Evolutionary conservation across 64 coral and sea anemone species (phyloP).

Genomic region (Montipora capricornis): DNA sequence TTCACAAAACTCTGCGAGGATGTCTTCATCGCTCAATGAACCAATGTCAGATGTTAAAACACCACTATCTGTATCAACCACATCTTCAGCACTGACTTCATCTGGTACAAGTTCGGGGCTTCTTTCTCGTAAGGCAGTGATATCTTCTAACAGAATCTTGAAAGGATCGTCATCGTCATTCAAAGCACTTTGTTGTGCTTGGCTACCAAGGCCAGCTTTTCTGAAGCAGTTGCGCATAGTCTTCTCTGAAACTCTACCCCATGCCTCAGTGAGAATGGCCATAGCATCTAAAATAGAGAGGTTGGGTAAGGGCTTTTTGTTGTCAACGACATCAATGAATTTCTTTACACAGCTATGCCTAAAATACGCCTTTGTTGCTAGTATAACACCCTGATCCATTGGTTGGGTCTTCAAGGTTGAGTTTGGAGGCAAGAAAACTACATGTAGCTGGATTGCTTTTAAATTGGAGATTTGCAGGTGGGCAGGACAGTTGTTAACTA

Average conservation of each 20-base stretch:
- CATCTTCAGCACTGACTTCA: conserved; percentile 7
- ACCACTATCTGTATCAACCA: conserved; percentile 23
- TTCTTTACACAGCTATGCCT: background rate
- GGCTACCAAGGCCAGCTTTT: too few species aligned
- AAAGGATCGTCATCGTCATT: too few species aligned
- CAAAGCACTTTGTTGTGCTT: too few species aligned
- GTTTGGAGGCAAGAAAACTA: conserved; percentile 67
- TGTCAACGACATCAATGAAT: background rate
- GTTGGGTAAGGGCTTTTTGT: background rate
- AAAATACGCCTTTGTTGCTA: background rate
- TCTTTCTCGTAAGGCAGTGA: background rate
- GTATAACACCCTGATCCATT: conserved; percentile 69
- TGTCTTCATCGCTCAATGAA: conserved; percentile 19
- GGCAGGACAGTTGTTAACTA: conserved; percentile 54
- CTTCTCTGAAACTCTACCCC: too few species aligned
- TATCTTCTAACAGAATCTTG: conserved; percentile 10
- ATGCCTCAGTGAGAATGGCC: background rate
- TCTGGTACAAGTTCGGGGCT: conserved; percentile 1
- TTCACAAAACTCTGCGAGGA: conserved; percentile 15
- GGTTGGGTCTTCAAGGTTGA: conserved; percentile 61
- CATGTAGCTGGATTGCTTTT: conserved; percentile 30
- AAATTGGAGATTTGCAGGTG: conserved; percentile 22
- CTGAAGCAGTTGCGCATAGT: too few species aligned
- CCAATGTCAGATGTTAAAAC: conserved; percentile 25
- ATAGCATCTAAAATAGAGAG: background rate